Evolutionary conservation across 2,797 vertebrate genomes (phyloP), one percentile per base, ranked within the genome.

Genomic region (Diplodus sargus): DNA sequence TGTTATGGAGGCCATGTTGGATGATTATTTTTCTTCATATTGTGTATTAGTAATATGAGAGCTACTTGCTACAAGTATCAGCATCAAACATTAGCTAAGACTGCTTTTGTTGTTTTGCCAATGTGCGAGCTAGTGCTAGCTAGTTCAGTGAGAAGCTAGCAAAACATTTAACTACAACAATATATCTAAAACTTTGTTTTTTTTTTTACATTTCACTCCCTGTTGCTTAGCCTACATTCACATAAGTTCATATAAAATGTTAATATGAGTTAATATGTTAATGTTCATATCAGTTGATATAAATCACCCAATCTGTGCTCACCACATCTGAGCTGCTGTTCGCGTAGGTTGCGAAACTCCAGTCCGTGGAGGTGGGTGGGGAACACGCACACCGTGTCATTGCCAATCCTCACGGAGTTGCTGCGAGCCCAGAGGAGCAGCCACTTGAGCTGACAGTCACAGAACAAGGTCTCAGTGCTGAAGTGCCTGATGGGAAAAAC

Each of bases 391-490:
- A 92, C 84, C 0, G 96, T 97, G 76, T 96, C 96, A 60, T 98
- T 97, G 0, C 94, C 94, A 20, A 97, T 95, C 62, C 94, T 95
- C 79, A 97, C 95, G 0, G 94, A 94, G 74, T 93, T 91, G 30
- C 90, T 91, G 57, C 91, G 94, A 70, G 95, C 93, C 97, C 97
- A 98, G 15, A 93, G 88, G 79, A 96, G 90, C 74, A 98, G 83
- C 97, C 97, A 97, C 74, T 89, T 94, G 28, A 98, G 93, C 91
- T 97, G 97, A 84, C 97, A 98, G 94, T 98, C 97, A 87, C 97
- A 98, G 85, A 96, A 96, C 78, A 98, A 92, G 3, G 94, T 96
- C 83, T 97, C 97, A 0, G 96, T 96, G 85, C 92, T 93, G 89
- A 98, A 96, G 87, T 96, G 95, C 73, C 97, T 98, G 82, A 9